A percentile compares a stretch with the other conserved stretches of the same genome.
These are phyloP conservation scores for Thamnophis sirtalis DNA, from an alignment of 2,113 vertebrate species.

Conservation along the genomic window DNA sequence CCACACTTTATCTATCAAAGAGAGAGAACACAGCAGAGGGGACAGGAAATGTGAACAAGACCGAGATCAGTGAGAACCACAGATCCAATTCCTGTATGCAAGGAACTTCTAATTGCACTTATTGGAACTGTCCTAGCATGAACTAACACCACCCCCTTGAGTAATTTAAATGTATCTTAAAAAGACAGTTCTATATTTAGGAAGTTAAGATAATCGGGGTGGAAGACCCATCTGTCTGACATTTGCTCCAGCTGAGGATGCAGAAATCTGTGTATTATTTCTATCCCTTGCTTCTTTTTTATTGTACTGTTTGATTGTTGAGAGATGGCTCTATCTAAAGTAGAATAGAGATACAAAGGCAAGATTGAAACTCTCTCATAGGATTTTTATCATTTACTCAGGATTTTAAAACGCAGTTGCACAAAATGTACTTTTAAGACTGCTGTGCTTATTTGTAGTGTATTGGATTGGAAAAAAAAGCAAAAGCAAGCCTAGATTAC, in stretches of 20 bases:
- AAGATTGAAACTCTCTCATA: conserved; percentile 13
- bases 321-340: conserved; percentile 15
- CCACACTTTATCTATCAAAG: conserved; percentile 12
- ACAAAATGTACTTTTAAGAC: not conserved
- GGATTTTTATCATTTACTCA: not conserved
- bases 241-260: conserved; percentile 73
- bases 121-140: conserved; percentile 73
- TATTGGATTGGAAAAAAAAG: not conserved
- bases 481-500: not conserved
- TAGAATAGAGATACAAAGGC: not conserved
- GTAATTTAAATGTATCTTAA: conserved; percentile 76
- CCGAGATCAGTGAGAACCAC: conserved; percentile 46
- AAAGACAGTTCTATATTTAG: conserved; percentile 81
- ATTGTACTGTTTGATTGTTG: conserved; percentile 50
- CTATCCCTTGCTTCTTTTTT: conserved; percentile 53
- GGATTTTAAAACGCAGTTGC: not conserved
- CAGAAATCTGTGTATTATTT: conserved; percentile 66
- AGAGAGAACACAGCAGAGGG: conserved; percentile 29
- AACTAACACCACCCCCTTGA: conserved; percentile 74
- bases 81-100: conserved; percentile 64
- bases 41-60: conserved; percentile 31
- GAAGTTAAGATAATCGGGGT: conserved; percentile 78
- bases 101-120: conserved; percentile 76
- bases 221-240: conserved; percentile 82
- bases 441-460: not conserved